Base-by-base conservation (phyloP, 2,113 vertebrate genomes). In the Leucopsar rothschildi region DNA sequence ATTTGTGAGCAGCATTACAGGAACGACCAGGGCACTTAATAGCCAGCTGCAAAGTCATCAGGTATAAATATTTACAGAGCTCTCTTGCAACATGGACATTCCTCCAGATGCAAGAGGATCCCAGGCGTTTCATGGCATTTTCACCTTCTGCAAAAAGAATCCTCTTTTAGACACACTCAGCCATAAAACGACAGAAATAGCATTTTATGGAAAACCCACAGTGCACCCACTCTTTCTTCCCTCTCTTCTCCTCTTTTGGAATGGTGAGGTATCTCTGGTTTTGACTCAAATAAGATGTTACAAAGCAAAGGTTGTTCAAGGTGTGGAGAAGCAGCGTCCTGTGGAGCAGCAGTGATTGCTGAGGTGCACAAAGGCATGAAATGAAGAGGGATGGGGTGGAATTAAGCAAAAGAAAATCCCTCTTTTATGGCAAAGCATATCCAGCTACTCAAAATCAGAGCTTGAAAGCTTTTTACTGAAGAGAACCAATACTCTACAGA, bases 1-100 rank as follows among this genome's bases (percentile, higher is more conserved):
- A 76, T 95, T 95, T 95, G 96, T 29, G 68, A 64, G 59, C 86
- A 9, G 92, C 33, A 0, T 39, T 61, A 64, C 81, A 82, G 89
- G 95, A 95, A 92, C 77, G 47, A 82, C 18, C 91, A 33, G 82
- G 96, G 91, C 95, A 70, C 95, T 96, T 97, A 95, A 91, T 87
- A 87, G 92, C 91, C 91, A 93, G 95, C 96, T 91, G 93, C 78
- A 20, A 92, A 87, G 92, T 28, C 95, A 9, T 87, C 93, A 96
- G 96, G 96, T 97, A 90, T 94, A 97, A 96, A 97, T 96, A 97
- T 97, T 97, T 97, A 97, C 90, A 93, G 92, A 96, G 92, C 37
- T 73, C 59, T 70, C n/a, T 92, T 93, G 95, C 88, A 52, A 89
- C 93, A 70, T 22, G 91, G 91, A 93, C 90, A 95, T 95, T 95